Evolutionary conservation across 2,113 vertebrate genomes (phyloP), one percentile per base, ranked within the genome.

Genomic region (Oxygymnocypris stewartii): DNA sequence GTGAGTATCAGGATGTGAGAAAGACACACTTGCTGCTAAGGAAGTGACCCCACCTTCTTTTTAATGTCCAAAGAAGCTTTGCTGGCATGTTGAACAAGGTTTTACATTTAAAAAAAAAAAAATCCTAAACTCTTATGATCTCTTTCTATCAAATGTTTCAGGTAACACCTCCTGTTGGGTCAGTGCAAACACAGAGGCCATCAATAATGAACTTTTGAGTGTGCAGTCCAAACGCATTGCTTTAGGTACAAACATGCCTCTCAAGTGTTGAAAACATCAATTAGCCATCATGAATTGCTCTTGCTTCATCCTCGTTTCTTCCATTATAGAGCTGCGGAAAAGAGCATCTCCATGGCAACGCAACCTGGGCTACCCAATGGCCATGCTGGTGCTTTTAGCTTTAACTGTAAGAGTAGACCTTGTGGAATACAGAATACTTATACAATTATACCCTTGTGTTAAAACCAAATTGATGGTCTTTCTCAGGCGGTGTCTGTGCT

Each of bases 301-400:
- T 54, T 54, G 51, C 51, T 86, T 18, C n/a, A 51, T 77, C 40
- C 40, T 71, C 37, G 13, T 57, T 40, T 87, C 71, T 35, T 11
- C 9, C 4, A 2, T 54, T 71, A 12, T 89, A 99, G 98, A 99
- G 92, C 96, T 95, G 89, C 95, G 97, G 13, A 92, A 92, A 85
- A 97, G 92, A 89, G 97, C 97, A 0, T 99, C 98, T 0, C 95
- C 96, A 42, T 99, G 98, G 97, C 98, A 99, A 88, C 94, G 98
- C 51, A 99, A 99, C 92, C 90, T 99, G 92, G 96, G 96, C 84
- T 99, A 98, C 89, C 98, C 98, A 0, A 89, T 99, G 91, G 98
- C 94, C 86, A 98, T 99, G 98, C 93, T 99, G 40, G 90, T 94
- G 79, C 95, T 99, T 28, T 94, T 99, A 28, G 94, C 94, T 0